Conservation (phyloP, 1,140 invertebrate genomes). For the Drosophila pachea region DNA sequence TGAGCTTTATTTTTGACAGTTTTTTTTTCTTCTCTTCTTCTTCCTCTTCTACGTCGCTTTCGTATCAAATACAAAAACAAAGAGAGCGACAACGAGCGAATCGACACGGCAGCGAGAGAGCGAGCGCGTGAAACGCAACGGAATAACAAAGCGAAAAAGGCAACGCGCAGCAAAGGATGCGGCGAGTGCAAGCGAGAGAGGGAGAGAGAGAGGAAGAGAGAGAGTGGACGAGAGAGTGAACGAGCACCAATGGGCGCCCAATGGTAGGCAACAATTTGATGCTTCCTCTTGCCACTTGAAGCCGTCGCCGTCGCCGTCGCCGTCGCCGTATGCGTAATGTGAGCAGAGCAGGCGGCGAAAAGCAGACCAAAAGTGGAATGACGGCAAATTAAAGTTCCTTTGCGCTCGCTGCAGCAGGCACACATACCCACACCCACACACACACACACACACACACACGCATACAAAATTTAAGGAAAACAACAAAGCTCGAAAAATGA, state of each 20-base stretch:
- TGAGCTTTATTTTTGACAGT: conserved; percentile 25
- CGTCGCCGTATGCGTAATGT: conserved; percentile 70
- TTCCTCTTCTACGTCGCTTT: conserved; percentile 4
- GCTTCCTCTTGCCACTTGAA: conserved; percentile 19
- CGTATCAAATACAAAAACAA: conserved; percentile 43
- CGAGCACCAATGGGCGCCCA: conserved; percentile 37
- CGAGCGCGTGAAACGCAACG: not conserved
- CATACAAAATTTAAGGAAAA: conserved; percentile 1
- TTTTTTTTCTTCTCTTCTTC: conserved; percentile 12
- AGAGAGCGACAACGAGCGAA: conserved; percentile 11
- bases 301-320: conserved; percentile 30
- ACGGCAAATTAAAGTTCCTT: conserved; percentile 64
- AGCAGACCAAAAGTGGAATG: conserved; percentile 60
- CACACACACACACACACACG: not conserved
- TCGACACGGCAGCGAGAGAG: conserved; percentile 3
- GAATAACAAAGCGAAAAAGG: not conserved
- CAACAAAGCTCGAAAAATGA: conserved; percentile 11
- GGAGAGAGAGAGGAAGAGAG: conserved; percentile 10
- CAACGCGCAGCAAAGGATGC: conserved; percentile 1
- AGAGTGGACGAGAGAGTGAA: too few species aligned
- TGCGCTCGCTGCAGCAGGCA: conserved; percentile 23
- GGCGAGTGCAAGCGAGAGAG: conserved; percentile 4
- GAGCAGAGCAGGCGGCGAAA: conserved; percentile 37
- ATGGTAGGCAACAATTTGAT: conserved; percentile 57
- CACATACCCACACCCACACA: not conserved